Conservation (phyloP, 2,113 vertebrate genomes). For the Rhinoderma darwinii region DNA sequence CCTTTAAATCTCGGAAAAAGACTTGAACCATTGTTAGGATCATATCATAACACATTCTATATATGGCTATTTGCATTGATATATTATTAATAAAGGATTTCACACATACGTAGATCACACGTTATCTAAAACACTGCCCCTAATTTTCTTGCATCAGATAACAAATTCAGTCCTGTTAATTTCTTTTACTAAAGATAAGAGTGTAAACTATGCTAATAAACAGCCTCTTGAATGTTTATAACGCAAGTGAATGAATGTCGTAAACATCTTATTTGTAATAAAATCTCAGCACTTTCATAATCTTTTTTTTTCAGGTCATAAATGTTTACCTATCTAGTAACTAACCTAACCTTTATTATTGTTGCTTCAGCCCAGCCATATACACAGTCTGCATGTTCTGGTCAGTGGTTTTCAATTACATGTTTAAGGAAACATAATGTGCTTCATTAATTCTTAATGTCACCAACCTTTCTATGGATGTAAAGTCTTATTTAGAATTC, state of each 20-base stretch:
- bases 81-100: too few relatives aligned
- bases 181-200: not conserved
- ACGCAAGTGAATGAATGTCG: not conserved
- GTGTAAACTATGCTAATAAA: not conserved
- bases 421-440: conserved; percentile 54
- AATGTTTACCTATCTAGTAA: conserved; percentile 21
- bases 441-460: conserved; percentile 54
- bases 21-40: too few relatives aligned
- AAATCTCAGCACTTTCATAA: not conserved
- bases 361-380: conserved; percentile 21
- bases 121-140: not conserved
- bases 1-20: too few relatives aligned
- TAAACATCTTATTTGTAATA: conserved; percentile 24
- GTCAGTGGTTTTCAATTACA: conserved; percentile 54
- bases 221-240: not conserved
- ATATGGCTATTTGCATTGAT: too few relatives aligned
- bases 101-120: too few relatives aligned
- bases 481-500: conserved; percentile 55
- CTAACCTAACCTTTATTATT: conserved; percentile 24
- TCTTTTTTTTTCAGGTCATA: conserved; percentile 12
- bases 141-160: not conserved
- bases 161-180: not conserved
- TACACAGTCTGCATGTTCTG: conserved; percentile 36
- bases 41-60: too few relatives aligned
- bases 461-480: conserved; percentile 22